phyloP scores from a whole-genome alignment of 35 echinoderm and acorn worm species.

The Heliocidaris erythrogramma region DNA sequence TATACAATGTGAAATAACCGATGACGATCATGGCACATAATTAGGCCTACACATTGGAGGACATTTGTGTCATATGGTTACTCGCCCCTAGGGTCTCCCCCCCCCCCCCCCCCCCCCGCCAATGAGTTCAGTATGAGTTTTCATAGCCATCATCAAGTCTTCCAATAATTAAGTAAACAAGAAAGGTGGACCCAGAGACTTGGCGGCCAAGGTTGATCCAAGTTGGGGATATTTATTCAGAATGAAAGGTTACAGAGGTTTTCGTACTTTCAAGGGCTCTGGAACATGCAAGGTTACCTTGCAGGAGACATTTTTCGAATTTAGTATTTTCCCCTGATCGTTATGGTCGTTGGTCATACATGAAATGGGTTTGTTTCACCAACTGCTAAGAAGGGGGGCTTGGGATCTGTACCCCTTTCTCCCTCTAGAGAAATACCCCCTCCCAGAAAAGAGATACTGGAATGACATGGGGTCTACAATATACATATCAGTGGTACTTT shows the following conservation, averaged over 20 bases:
- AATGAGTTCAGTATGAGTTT: background rate
- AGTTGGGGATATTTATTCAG: conserved; percentile 11
- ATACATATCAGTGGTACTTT: no score
- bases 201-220: conserved; percentile 7
- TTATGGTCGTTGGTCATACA: background rate
- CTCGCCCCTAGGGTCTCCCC: background rate
- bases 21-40: no score
- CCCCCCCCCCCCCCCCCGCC: background rate
- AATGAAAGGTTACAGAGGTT: background rate
- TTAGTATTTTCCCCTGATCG: background rate
- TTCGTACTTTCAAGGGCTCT: background rate
- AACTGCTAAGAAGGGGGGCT: no score
- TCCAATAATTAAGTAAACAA: background rate
- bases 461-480: no score
- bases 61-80: background rate
- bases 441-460: no score
- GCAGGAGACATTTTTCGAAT: background rate
- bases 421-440: no score
- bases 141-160: background rate
- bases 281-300: background rate
- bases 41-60: background rate
- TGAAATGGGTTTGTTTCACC: background rate
- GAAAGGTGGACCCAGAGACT: background rate
- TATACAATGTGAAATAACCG: no score
- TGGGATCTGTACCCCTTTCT: background rate